Evolutionary conservation across 2,888 invertebrate species (phyloP).

Genomic region (Thymelicus acteon): DNA sequence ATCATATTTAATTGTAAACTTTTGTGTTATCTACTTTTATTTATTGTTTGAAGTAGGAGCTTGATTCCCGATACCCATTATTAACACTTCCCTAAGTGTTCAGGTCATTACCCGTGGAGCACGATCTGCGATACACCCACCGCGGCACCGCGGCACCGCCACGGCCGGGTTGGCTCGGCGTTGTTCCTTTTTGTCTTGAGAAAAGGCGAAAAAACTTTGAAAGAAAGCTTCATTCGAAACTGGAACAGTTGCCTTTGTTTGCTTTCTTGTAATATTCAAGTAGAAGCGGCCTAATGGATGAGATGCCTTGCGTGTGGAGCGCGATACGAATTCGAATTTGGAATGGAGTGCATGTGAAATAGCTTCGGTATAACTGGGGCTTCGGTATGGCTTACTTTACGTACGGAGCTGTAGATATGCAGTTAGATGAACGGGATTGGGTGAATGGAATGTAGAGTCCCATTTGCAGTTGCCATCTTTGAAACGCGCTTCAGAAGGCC

Average conservation of each 20-base stretch:
- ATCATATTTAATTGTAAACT: too few relatives aligned
- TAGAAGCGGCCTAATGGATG: slow-evolving; percentile 15
- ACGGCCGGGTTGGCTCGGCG: slow-evolving; percentile 4
- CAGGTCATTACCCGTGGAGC: slow-evolving; percentile 7
- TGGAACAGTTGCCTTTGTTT: slow-evolving; percentile 27
- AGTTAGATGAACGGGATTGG: too few relatives aligned
- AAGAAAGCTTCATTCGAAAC: slow-evolving; percentile 15
- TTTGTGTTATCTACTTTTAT: not conserved
- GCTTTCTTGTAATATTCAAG: slow-evolving; percentile 21
- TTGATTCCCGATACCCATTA: not conserved
- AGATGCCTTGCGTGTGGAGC: slow-evolving; percentile 14
- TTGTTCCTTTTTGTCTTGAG: slow-evolving; percentile 10
- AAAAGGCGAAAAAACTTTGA: slow-evolving; percentile 10
- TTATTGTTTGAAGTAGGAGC: not conserved
- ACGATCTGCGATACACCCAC: not conserved
- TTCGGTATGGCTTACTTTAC: not conserved
- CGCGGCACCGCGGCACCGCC: too few relatives aligned
- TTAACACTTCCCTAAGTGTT: too few relatives aligned
- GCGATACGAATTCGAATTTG: slow-evolving; percentile 15
- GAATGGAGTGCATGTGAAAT: not conserved
- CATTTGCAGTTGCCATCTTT: too few relatives aligned
- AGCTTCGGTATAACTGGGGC: not conserved
- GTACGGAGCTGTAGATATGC: too few relatives aligned
- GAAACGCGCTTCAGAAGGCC: too few relatives aligned
- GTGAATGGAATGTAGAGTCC: too few relatives aligned